Evolutionary conservation across 1,140 invertebrate species (phyloP).

Genomic region (Hermetia illucens): DNA sequence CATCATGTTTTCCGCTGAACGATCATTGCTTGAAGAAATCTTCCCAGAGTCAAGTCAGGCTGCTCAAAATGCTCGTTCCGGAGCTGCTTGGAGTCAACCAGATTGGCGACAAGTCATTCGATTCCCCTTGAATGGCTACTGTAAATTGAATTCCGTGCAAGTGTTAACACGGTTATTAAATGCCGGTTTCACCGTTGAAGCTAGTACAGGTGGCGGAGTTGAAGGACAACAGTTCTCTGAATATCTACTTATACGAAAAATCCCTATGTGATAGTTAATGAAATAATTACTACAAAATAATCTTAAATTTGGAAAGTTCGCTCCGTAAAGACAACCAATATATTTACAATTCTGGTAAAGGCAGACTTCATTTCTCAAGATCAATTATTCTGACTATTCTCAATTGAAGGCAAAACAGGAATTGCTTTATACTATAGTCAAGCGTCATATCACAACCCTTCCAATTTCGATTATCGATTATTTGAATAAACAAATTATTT

Average conservation of each 20-base stretch:
- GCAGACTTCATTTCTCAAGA: no score
- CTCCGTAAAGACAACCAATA: no score
- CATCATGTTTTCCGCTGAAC: conserved; percentile 71
- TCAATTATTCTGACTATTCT: no score
- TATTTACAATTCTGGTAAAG: no score
- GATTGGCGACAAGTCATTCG: conserved; percentile 75
- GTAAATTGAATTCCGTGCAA: conserved; percentile 82
- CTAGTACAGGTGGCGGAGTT: conserved; percentile 76
- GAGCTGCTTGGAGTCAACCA: conserved; percentile 69
- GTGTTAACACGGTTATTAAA: conserved; percentile 79
- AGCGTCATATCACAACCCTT: no score
- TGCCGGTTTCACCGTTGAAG: conserved; percentile 63
- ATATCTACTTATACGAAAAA: conserved; percentile 67
- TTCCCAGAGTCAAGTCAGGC: conserved; percentile 81
- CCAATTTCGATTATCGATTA: no score
- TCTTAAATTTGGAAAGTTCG: no score
- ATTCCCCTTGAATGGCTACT: conserved; percentile 84
- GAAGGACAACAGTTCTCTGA: conserved; percentile 88
- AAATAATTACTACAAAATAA: no score
- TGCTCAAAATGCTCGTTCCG: conserved; percentile 64
- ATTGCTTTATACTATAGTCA: no score
- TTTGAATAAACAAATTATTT: no score
- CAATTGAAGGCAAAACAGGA: no score
- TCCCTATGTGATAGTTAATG: conserved; percentile 32
- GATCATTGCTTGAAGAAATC: conserved; percentile 62